Base-by-base conservation (phyloP, 2,797 vertebrate genomes). In the Alauda arvensis region DNA sequence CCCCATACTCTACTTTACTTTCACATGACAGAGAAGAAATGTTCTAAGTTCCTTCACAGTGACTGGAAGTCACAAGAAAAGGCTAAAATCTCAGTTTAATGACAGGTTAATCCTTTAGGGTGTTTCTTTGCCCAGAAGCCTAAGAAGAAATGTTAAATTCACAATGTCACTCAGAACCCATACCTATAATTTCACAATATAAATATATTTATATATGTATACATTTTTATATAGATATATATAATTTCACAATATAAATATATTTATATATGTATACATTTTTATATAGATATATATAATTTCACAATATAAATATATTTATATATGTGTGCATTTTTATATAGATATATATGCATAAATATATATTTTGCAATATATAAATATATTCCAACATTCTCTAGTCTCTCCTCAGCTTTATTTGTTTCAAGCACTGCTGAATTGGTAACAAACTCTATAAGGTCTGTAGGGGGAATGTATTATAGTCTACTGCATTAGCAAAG, bases 81-180 rank as follows among this genome's bases (percentile, higher is more conserved):
- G 12, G 10, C 5, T 52, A 37, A 52, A 75, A 43, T 33, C 15
- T 76, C 28, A 33, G 4, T 59, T 53, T 48, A 52, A 57, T 57
- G 51, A 42, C 13, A 28, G 10, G 3, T 61, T 34, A 67, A 39
- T 42, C 2, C 29, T 53, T 79, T 10, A 3, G 18, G 4, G 3
- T 5, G 8, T 53, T 80, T 59, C 31, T 65, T 20, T 42, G 19
- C 26, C 39, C 4, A 5, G 24, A 42, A 2, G 2, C 2, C 0
- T 42, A 59, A 29, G 9, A 72, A 49, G 29, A 62, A 56, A 49
- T 42, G 13, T 17, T 55, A 43, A 65, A 55, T 51, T 70, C 11
- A 15, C 10, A 9, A 11, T 11, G 21, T 40, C 49, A 40, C 13
- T 60, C 3, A 21, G 8, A 71, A 7, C 6, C 14, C 14, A 61